Conservation (phyloP, 2,888 invertebrate genomes). For the Pocota personata region DNA sequence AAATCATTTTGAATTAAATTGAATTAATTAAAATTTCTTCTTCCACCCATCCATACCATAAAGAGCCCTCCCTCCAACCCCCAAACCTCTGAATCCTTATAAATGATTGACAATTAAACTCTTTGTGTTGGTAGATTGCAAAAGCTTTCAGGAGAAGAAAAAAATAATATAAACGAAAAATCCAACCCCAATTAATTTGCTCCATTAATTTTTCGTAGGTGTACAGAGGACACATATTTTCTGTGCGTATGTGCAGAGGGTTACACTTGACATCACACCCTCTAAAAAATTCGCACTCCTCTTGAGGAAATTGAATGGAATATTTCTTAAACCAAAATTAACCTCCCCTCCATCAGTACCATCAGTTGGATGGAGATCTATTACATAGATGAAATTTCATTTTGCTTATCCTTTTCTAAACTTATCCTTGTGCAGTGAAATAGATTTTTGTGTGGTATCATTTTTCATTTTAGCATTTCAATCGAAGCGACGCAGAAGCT, state of each 20-base stretch:
- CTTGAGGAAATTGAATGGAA: slow-evolving; percentile 25
- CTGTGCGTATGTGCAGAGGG: not conserved
- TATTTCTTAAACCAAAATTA: slow-evolving; percentile 49
- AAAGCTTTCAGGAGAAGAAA: not conserved
- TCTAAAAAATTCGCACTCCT: slow-evolving; percentile 32
- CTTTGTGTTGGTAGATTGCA: not conserved
- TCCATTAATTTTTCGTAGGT: slow-evolving; percentile 41
- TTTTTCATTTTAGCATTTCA: not conserved
- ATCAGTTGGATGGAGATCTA: not conserved
- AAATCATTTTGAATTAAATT: slow-evolving; percentile 46
- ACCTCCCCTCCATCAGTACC: not conserved
- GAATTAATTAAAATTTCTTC: slow-evolving; percentile 51
- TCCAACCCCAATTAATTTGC: slow-evolving; percentile 45
- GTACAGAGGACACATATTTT: not conserved
- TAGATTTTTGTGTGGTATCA: slow-evolving; percentile 34
- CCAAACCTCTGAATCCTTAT: not conserved
- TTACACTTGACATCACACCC: slow-evolving; percentile 16
- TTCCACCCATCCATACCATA: too few relatives aligned
- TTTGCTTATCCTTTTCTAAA: slow-evolving; percentile 8
- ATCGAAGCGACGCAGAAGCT: not conserved
- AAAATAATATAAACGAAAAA: not conserved
- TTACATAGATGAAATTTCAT: not conserved
- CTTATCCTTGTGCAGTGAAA: slow-evolving; percentile 39
- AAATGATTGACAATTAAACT: slow-evolving; percentile 51
- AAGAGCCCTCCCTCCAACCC: not conserved